A percentile compares a stretch with the other conserved stretches of the same genome.
Evolutionary conservation across 2,888 invertebrate species (phyloP).

Genomic region (Habroteleia sp.): DNA sequence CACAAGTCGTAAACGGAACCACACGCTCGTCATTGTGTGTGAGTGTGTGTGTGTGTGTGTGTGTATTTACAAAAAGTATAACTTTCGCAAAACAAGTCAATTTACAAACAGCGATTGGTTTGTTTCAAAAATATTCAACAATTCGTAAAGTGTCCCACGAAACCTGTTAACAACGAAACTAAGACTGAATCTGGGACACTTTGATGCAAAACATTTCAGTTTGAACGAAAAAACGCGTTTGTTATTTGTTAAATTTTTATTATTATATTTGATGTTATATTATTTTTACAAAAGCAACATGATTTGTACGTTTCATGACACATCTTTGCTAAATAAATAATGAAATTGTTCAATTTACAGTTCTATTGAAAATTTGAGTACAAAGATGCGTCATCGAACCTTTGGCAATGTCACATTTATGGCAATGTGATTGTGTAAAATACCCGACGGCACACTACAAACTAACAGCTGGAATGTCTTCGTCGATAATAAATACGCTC

Average conservation of each 20-base stretch:
- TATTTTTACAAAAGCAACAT: constrained; percentile 18
- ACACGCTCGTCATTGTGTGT: constrained; percentile 11
- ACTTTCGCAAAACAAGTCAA: constrained; percentile 19
- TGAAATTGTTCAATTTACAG: not conserved
- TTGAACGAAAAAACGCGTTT: too few relatives aligned
- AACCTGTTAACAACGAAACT: too few relatives aligned
- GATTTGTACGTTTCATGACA: constrained; percentile 11
- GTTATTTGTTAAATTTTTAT: too few relatives aligned
- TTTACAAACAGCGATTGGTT: constrained; percentile 12
- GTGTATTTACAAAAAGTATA: constrained; percentile 47
- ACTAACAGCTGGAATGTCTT: constrained; percentile 56
- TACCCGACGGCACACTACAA: constrained; percentile 38
- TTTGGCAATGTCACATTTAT: constrained; percentile 48
- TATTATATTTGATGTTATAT: not conserved
- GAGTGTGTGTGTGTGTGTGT: too few relatives aligned
- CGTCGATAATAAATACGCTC: constrained; percentile 43
- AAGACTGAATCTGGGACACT: too few relatives aligned
- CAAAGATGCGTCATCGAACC: constrained; percentile 46
- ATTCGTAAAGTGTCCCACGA: not conserved
- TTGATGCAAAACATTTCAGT: too few relatives aligned
- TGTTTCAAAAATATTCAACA: not conserved
- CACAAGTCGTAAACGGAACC: constrained; percentile 35
- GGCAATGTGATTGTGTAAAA: constrained; percentile 49
- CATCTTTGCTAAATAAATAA: constrained; percentile 19
- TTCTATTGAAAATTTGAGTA: constrained; percentile 27